Evolutionary conservation across 2,888 invertebrate species (phyloP), one percentile per base, ranked within the genome.

Genomic region (Acrobasis consociella): DNA sequence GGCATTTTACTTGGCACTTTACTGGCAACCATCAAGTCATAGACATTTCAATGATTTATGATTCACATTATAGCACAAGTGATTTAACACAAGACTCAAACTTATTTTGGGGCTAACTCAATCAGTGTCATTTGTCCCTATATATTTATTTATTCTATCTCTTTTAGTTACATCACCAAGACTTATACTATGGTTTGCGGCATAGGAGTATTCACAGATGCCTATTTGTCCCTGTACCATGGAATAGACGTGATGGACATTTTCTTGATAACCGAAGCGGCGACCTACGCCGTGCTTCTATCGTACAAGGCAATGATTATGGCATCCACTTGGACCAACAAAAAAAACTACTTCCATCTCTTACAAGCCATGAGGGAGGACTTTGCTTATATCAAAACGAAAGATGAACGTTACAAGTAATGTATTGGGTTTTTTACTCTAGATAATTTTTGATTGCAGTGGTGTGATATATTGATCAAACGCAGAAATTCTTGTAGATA

Each of bases 321-420:
- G 13, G 68, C 64, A 1, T 76, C 78, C 37, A 78, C 82, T 1
- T 77, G 73, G 56, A 58, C 61, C 0, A 78, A 86, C 68, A 62
- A 77, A 31, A 62, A 65, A 0, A 70, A 83, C 31, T 87, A 76
- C 58, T 70, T 78, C 16, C 72, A 71, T 17, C 74, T 87, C 0
- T 63, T 84, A 39, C 62, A 64, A 56, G 69, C 71, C 8, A 71
- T 86, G 65, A 72, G 74, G 64, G 73, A 73, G 15, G 86, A 87
- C 72, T 87, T 85, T 67, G 56, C 72, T 46, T 85, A 80, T 62
- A 75, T 83, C 53, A 81, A 81, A 61, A 76, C 77, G 2, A 69
- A 69, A 10, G 80, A 76, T 49, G 62, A 66, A 31, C 80, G 72
- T 64, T 83, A 83, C 66, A 82, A 80, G 85, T 84, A 69, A 64